Evolutionary conservation across 2,113 vertebrate genomes (phyloP).

Genomic region (Ammospiza caudacuta): DNA sequence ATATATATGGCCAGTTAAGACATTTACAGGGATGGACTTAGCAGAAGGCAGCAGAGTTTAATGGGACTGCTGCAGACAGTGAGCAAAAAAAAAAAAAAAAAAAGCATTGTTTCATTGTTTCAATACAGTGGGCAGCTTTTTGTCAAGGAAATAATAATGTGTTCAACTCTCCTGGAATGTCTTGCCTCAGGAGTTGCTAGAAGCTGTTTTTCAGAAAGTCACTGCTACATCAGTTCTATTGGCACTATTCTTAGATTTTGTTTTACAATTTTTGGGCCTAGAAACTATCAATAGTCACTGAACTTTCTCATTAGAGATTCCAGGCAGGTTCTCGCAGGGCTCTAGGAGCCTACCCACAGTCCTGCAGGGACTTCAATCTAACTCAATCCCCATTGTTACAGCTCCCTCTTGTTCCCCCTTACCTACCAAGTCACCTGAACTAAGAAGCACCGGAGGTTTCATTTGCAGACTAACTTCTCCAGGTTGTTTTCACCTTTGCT

Average conservation of each 20-base stretch:
- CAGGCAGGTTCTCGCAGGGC: not conserved
- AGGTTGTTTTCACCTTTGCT: not conserved
- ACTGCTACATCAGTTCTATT: no score
- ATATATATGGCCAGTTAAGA: not conserved
- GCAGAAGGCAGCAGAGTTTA: not conserved
- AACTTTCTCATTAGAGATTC: not conserved
- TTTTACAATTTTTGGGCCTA: not conserved
- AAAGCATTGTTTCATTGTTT: not conserved
- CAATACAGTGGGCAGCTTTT: not conserved
- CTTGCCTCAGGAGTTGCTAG: not conserved
- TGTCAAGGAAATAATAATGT: not conserved
- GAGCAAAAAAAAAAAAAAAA: not conserved
- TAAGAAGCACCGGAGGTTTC: not conserved
- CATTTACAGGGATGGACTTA: not conserved
- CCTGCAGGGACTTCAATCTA: not conserved
- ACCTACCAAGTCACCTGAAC: not conserved
- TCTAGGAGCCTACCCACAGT: not conserved
- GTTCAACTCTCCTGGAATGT: not conserved
- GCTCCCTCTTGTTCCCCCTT: not conserved
- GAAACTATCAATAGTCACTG: not conserved
- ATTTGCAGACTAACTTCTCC: not conserved
- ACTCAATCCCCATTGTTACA: accelerated
- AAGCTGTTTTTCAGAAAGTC: not conserved
- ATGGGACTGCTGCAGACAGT: not conserved
- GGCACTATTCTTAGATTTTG: not conserved